Conservation (phyloP, 2,888 invertebrate species). For the Osedax fenrisi region DNA sequence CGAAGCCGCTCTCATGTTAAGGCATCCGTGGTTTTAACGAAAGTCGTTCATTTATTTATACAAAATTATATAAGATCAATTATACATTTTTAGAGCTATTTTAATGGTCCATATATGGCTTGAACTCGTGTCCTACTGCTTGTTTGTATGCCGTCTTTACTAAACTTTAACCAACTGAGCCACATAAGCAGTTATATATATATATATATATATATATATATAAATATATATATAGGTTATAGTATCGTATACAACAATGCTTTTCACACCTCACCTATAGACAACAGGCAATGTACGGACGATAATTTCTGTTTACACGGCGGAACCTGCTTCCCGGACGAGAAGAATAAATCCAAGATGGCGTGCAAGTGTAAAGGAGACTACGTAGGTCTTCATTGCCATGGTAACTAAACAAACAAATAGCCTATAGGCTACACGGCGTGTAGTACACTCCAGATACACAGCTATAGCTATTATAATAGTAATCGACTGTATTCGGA, state of each 20-base stretch:
- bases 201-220: background rate
- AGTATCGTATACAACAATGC: background rate
- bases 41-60: too few relatives aligned
- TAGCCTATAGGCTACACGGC: background rate
- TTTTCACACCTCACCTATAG: background rate
- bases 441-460: background rate
- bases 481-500: background rate
- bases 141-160: too few relatives aligned
- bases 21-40: too few relatives aligned
- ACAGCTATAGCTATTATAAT: background rate
- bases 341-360: background rate
- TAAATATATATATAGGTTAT: background rate
- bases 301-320: background rate
- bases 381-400: background rate
- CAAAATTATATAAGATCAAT: too few relatives aligned
- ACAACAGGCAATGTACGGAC: background rate
- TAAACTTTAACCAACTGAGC: too few relatives aligned
- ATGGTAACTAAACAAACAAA: background rate
- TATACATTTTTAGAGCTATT: too few relatives aligned
- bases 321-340: background rate
- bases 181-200: too few relatives aligned
- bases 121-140: too few relatives aligned
- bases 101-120: too few relatives aligned
- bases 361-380: background rate
- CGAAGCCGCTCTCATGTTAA: too few relatives aligned